Evolutionary conservation across 2,113 vertebrate genomes (phyloP), one percentile per base, ranked within the genome.

Genomic region (Coracopsis vasa): DNA sequence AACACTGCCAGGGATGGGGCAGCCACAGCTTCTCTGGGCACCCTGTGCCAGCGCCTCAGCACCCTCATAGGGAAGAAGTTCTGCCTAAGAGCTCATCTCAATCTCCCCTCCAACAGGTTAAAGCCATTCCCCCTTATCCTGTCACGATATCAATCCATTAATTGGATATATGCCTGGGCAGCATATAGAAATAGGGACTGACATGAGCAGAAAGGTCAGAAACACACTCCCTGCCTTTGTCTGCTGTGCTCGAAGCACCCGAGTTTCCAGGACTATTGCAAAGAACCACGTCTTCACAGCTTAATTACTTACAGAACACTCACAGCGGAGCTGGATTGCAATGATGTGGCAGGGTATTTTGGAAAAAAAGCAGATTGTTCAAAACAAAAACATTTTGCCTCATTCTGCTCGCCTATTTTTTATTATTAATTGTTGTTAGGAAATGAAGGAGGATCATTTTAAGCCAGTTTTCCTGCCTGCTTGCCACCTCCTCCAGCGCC

Each of bases 381-480:
- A 88, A 86, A 91, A 90, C 58, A 86, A 92, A 93, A 94, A 87
- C 39, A 78, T 56, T 93, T 83, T 86, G 53, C 80, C 10, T 48
- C 64, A 29, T 37, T 60, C 51, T 44, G 54, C 23, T 54, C 31
- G 44, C n/a, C 5, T 69, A 3, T 21, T 1, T 51, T 56, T 23
- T 39, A 23, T 58, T 56, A 85, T 25, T 72, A 45, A 33, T 20
- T 90, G 70, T 48, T 56, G 69, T 39, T 71, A 53, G 41, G 61
- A 85, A 92, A 69, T 18, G 42, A 61, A 91, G 48, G 1, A 60
- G 42, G 54, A 19, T n/a, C 7, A 25, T 58, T 66, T 92, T 7
- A 53, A 94, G 91, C 39, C 75, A 70, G 77, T 48, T 86, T 90
- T 86, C 67, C 86, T 96, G 91, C 86, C 82, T 62, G 78, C 48